phyloP scores from a whole-genome alignment of 2,888 invertebrate genomes.

The Ectobius pallidus region DNA sequence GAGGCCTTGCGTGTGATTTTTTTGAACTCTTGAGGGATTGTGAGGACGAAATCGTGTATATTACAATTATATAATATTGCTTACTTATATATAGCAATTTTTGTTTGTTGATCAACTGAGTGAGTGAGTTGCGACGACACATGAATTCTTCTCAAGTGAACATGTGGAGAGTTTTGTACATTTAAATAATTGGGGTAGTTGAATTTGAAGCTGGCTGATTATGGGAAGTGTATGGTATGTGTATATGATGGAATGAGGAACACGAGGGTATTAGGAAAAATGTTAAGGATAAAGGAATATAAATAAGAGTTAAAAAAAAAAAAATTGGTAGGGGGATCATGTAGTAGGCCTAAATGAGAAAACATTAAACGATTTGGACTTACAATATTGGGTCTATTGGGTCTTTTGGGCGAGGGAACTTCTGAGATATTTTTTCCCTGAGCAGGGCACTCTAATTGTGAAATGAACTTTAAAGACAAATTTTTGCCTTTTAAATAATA shows the following conservation, averaged over 20 bases:
- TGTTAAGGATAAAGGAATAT: conserved; percentile 31
- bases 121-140: conserved; percentile 9
- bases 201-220: no score
- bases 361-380: no score
- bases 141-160: conserved; percentile 7
- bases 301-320: conserved; percentile 36
- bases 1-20: conserved; percentile 23
- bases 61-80: conserved; percentile 29
- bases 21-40: no score
- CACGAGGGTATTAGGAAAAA: conserved; percentile 17
- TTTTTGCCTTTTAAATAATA: no score
- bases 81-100: conserved; percentile 25
- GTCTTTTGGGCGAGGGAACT: conserved; percentile 7
- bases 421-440: neutral
- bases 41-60: conserved; percentile 30
- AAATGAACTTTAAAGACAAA: no score
- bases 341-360: no score
- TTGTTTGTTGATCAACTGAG: conserved; percentile 23
- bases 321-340: no score
- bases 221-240: neutral
- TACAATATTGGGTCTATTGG: conserved; percentile 21
- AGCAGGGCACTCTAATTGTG: neutral
- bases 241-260: conserved; percentile 14
- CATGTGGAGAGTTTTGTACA: conserved; percentile 24
- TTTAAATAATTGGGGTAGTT: neutral